These are phyloP conservation scores for Trachelus troglodyta DNA, from an alignment of 2,888 invertebrate genomes.

Conservation along the genomic window DNA sequence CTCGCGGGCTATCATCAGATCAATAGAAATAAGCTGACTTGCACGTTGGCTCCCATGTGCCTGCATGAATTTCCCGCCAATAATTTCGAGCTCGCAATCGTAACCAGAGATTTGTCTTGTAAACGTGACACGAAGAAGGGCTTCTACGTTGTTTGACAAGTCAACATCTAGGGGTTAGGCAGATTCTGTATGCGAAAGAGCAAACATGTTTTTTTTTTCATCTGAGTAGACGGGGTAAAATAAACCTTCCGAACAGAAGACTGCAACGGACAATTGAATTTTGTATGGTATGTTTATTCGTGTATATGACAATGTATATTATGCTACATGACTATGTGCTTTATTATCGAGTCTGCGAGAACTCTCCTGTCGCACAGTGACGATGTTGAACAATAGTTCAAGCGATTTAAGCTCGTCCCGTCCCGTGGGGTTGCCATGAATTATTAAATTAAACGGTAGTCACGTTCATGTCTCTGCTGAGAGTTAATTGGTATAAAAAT, in stretches of 20 bases:
- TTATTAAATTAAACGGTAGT: neutral
- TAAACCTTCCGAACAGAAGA: neutral
- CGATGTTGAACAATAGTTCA: neutral
- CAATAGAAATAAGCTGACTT: slow-evolving; percentile 56
- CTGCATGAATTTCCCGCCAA: slow-evolving; percentile 10
- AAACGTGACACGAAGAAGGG: neutral
- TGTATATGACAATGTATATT: neutral
- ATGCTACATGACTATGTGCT: neutral
- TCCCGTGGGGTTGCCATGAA: neutral
- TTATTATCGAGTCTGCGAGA: neutral
- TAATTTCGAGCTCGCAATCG: neutral
- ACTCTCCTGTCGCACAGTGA: neutral
- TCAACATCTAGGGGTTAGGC: neutral
- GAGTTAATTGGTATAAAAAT: neutral
- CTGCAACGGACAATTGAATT: neutral
- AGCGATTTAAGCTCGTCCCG: neutral
- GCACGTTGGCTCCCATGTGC: slow-evolving; percentile 35
- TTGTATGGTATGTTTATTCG: neutral
- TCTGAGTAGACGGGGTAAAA: neutral
- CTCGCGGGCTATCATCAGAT: slow-evolving; percentile 51
- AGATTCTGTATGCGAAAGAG: neutral
- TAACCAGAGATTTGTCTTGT: neutral
- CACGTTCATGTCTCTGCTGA: neutral
- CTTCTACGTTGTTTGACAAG: neutral
- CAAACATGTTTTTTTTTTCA: neutral